These are phyloP conservation scores for Zalophus californianus DNA, from an alignment of 2,797 vertebrate species.

Conservation along the genomic window DNA sequence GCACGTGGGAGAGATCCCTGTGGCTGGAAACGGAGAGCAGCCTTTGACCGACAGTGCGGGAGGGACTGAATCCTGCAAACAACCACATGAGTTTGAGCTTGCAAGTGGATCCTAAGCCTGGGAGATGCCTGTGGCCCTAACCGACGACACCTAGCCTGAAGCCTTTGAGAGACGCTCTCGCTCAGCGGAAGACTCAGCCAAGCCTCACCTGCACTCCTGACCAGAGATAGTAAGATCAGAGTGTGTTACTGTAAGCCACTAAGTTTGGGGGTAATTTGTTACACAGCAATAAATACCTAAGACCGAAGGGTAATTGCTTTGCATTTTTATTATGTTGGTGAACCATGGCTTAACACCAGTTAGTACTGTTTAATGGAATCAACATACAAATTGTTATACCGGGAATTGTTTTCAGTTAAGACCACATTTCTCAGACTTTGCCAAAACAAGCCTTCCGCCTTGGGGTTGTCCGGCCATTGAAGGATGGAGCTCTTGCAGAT, in stretches of 20 bases:
- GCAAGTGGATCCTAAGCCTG: neutral
- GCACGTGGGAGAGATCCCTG: neutral
- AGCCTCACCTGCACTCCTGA: neutral
- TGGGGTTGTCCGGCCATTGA: conserved; percentile 92
- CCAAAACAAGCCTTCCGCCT: conserved; percentile 92
- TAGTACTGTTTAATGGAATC: conserved; percentile 66
- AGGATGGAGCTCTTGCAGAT: conserved; percentile 91
- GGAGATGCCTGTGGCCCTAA: neutral
- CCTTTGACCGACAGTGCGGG: neutral
- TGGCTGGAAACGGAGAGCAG: neutral
- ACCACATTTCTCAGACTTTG: conserved; percentile 90
- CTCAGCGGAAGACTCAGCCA: neutral
- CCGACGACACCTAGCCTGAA: neutral
- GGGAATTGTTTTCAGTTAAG: conserved; percentile 88
- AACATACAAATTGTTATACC: conserved; percentile 89
- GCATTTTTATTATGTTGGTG: neutral
- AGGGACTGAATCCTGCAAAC: conserved; percentile 3
- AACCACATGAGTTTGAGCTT: neutral
- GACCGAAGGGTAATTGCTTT: neutral
- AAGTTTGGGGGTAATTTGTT: neutral
- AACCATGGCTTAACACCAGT: neutral
- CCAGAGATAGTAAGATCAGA: neutral
- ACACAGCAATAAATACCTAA: neutral
- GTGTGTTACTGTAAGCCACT: neutral
- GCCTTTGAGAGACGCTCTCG: neutral